phyloP scores from a whole-genome alignment of 2,797 vertebrate genomes.

The Yasuhikotakia modesta region DNA sequence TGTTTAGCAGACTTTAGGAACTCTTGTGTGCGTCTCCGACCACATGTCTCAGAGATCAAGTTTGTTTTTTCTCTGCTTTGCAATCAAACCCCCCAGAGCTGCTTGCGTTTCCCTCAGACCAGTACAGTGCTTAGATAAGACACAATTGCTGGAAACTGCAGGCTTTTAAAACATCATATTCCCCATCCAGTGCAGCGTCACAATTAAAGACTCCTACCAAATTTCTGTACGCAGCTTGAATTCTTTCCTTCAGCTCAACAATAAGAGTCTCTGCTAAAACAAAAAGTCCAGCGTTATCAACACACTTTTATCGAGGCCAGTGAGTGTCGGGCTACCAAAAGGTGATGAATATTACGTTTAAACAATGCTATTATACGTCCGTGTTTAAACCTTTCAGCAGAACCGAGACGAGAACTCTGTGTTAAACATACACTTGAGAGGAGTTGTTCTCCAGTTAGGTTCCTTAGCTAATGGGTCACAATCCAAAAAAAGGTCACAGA shows the following conservation, averaged over 20 bases:
- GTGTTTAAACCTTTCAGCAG: constrained; percentile 2
- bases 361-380: constrained; percentile 41
- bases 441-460: background rate
- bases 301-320: constrained; percentile 50
- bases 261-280: constrained; percentile 61
- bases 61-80: constrained; percentile 47
- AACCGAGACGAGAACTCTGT: background rate
- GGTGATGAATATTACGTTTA: constrained; percentile 42
- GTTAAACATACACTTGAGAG: background rate
- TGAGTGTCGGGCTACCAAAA: constrained; percentile 30
- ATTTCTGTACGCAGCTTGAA: constrained; percentile 67
- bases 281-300: constrained; percentile 49
- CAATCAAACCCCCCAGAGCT: constrained; percentile 55
- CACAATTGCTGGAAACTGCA: constrained; percentile 81
- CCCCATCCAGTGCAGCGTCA: constrained; percentile 69
- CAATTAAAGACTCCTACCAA: constrained; percentile 63
- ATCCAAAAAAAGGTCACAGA: background rate
- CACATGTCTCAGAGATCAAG: constrained; percentile 38
- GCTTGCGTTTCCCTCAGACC: constrained; percentile 64
- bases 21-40: constrained; percentile 23
- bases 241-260: constrained; percentile 63
- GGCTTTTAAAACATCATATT: constrained; percentile 73
- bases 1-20: constrained; percentile 21
- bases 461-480: no score
- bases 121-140: constrained; percentile 71